Conservation (phyloP, 37 sponge, comb jelly and placozoan genomes). For the Amphimedon queenslandica region DNA sequence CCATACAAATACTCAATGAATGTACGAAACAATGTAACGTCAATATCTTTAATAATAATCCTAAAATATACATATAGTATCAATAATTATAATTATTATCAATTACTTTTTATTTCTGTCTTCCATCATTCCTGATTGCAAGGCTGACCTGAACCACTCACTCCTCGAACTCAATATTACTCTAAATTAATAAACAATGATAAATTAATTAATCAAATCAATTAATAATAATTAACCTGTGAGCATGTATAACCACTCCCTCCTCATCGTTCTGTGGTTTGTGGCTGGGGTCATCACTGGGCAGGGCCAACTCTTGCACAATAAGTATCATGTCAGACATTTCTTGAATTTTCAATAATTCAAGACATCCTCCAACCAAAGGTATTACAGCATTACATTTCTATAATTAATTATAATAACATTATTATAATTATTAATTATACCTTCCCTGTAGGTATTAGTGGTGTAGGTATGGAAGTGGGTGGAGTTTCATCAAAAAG, state of each 20-base stretch:
- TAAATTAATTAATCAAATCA: not conserved
- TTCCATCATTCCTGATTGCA: conserved; percentile 70
- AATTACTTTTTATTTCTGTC: conserved; percentile 31
- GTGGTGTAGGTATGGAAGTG: not conserved
- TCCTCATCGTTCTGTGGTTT: not conserved
- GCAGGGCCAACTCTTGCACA: not conserved
- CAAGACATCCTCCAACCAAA: conserved; percentile 14
- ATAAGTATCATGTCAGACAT: conserved; percentile 46
- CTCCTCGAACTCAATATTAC: conserved; percentile 58
- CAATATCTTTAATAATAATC: conserved; percentile 41
- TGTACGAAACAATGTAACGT: conserved; percentile 32
- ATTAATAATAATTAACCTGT: conserved; percentile 3
- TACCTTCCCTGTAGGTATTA: not conserved
- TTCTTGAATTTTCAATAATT: conserved; percentile 27
- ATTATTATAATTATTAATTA: not conserved
- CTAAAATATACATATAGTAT: not conserved
- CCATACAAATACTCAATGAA: conserved; percentile 58
- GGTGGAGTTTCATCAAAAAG: not conserved
- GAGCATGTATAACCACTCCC: conserved; percentile 48
- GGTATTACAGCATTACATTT: not conserved
- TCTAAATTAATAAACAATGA: not conserved
- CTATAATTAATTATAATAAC: not conserved
- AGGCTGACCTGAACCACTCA: conserved; percentile 53
- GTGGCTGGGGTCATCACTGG: not conserved
- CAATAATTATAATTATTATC: not conserved